A percentile compares a stretch with the other conserved stretches of the same genome.
Conservation (phyloP, 2,113 vertebrate species). For the Callithrix jacchus region DNA sequence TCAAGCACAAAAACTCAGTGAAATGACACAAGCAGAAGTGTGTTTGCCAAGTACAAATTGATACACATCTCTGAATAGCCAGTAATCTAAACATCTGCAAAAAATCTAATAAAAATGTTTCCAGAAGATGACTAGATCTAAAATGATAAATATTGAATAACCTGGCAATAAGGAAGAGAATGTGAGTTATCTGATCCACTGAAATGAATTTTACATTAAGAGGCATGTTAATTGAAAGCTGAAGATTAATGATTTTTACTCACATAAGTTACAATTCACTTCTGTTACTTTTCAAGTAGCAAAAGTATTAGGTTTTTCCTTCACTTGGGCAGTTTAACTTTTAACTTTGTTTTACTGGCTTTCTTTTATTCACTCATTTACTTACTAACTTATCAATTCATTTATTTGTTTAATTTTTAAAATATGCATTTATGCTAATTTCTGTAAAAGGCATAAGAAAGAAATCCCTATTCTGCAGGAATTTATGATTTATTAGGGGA, state of each 20-base stretch:
- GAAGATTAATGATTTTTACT: conserved; percentile 25
- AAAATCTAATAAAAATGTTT: conserved; percentile 40
- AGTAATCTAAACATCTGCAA: not conserved
- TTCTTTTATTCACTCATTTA: not conserved
- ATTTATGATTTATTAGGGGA: conserved; percentile 9
- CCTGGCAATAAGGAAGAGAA: not conserved
- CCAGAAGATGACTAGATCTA: not conserved
- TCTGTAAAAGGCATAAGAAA: not conserved
- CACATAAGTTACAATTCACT: conserved; percentile 4
- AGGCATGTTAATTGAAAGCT: not conserved
- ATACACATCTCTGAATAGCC: not conserved
- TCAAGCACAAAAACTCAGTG: not conserved
- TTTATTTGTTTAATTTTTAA: conserved; percentile 1
- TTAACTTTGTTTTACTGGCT: conserved; percentile 7
- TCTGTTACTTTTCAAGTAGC: not conserved
- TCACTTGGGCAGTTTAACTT: not conserved
- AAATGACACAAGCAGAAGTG: not conserved
- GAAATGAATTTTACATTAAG: conserved; percentile 12
- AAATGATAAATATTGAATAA: conserved; percentile 50
- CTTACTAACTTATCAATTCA: not conserved
- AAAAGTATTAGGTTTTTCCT: not conserved
- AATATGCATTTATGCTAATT: not conserved
- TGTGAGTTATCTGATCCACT: conserved; percentile 22
- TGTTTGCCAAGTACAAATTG: not conserved
- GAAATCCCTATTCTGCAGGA: not conserved